phyloP scores from a whole-genome alignment of 2,888 invertebrate species.

The Lasius platythorax region DNA sequence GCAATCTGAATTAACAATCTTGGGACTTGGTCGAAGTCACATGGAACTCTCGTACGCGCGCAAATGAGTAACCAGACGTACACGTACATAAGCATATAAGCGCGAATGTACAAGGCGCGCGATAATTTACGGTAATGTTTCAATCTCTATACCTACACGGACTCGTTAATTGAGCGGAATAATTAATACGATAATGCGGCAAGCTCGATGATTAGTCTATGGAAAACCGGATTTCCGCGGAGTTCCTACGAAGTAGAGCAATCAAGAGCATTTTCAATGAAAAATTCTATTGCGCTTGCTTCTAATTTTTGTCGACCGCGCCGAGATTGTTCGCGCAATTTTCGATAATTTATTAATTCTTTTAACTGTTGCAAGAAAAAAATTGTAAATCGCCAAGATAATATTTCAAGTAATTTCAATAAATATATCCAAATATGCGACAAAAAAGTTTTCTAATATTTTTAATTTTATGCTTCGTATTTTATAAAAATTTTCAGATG shows the following conservation, averaged over 20 bases:
- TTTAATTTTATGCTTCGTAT: not conserved
- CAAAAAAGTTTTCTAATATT: not conserved
- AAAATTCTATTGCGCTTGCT: slow-evolving; percentile 23
- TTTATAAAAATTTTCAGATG: not conserved
- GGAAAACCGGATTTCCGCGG: slow-evolving; percentile 47
- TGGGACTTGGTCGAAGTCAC: slow-evolving; percentile 40
- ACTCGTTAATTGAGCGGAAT: slow-evolving; percentile 77
- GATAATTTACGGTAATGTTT: slow-evolving; percentile 77
- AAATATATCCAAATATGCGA: not conserved
- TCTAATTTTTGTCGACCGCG: not conserved
- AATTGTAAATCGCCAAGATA: not conserved
- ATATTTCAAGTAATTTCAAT: not conserved
- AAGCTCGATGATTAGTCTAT: slow-evolving; percentile 63
- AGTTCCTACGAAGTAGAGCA: slow-evolving; percentile 15
- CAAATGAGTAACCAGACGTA: slow-evolving; percentile 13
- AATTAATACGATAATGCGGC: slow-evolving; percentile 76
- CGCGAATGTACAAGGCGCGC: slow-evolving; percentile 51
- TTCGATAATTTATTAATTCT: slow-evolving; percentile 9
- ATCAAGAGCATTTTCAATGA: slow-evolving; percentile 12
- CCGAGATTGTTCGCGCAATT: slow-evolving; percentile 3
- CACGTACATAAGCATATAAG: slow-evolving; percentile 2
- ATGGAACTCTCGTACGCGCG: slow-evolving; percentile 33
- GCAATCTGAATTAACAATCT: slow-evolving; percentile 52
- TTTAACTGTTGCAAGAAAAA: not conserved
- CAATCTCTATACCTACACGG: slow-evolving; percentile 73